Evolutionary conservation across 2,888 invertebrate species (phyloP).

Genomic region (Cotesia congregata): DNA sequence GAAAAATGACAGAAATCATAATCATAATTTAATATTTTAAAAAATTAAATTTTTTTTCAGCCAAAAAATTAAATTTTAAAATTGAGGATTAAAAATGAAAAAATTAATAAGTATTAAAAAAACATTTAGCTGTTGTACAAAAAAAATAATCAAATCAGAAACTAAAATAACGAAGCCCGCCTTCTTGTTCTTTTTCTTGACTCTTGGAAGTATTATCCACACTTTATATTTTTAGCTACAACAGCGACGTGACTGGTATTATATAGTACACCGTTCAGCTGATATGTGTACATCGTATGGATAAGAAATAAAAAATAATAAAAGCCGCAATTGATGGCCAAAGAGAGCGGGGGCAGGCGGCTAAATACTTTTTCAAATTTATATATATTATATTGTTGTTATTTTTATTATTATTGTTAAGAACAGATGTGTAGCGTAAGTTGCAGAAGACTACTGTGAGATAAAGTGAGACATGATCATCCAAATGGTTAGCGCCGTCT

Average conservation of each 20-base stretch:
- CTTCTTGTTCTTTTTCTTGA: slow-evolving; percentile 36
- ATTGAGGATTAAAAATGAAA: too few species aligned
- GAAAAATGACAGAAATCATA: slow-evolving; percentile 20
- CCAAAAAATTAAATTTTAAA: too few species aligned
- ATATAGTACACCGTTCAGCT: neutral
- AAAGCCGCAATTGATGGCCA: neutral
- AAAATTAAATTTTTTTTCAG: neutral
- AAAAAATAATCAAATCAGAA: slow-evolving; percentile 64
- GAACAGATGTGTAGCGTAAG: neutral
- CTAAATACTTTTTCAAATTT: slow-evolving; percentile 4
- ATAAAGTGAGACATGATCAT: slow-evolving; percentile 52
- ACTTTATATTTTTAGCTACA: slow-evolving; percentile 61
- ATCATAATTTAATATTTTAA: neutral
- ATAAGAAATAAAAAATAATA: slow-evolving; percentile 7
- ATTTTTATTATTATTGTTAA: slow-evolving; percentile 14
- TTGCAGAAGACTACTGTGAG: slow-evolving; percentile 7
- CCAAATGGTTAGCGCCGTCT: slow-evolving; percentile 63
- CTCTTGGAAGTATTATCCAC: slow-evolving; percentile 45
- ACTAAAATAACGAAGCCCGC: slow-evolving; percentile 63
- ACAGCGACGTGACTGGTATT: slow-evolving; percentile 40
- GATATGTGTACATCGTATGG: neutral
- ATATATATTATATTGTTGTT: neutral
- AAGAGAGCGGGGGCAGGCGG: slow-evolving; percentile 6
- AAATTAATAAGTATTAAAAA: too few species aligned
- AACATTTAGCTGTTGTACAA: slow-evolving; percentile 45